Conservation (phyloP, 2,113 vertebrate species). For the Amphilophus citrinellus region DNA sequence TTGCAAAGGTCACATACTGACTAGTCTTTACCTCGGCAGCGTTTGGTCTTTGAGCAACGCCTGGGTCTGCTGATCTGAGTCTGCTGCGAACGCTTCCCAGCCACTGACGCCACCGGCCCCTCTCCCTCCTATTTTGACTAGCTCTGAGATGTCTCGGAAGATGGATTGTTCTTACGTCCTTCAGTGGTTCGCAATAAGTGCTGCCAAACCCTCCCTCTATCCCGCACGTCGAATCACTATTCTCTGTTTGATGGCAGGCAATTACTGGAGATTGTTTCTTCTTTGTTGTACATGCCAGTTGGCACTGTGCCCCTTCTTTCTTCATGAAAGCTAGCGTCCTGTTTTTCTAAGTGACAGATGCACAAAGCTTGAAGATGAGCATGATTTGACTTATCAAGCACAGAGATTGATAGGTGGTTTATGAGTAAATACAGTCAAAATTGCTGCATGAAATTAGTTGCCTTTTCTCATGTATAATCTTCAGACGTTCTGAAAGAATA, state of each 20-base stretch:
- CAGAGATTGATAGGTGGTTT: slow-evolving; percentile 45
- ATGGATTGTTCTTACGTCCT: slow-evolving; percentile 64
- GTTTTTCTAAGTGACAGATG: slow-evolving; percentile 50
- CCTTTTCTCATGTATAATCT: slow-evolving; percentile 27
- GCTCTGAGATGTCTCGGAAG: slow-evolving; percentile 52
- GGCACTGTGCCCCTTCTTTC: slow-evolving; percentile 42
- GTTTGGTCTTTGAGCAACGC: slow-evolving; percentile 31
- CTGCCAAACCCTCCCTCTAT: slow-evolving; percentile 28
- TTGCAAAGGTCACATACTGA: slow-evolving; percentile 62
- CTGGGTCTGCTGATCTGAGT: slow-evolving; percentile 23
- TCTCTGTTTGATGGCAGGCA: slow-evolving; percentile 62
- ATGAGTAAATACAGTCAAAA: slow-evolving; percentile 38
- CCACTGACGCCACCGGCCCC: background rate
- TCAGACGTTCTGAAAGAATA: slow-evolving; percentile 39
- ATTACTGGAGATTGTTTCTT: slow-evolving; percentile 70
- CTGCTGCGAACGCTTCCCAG: background rate
- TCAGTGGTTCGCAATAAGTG: slow-evolving; percentile 56
- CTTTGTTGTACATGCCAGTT: slow-evolving; percentile 51
- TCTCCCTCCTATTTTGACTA: slow-evolving; percentile 52
- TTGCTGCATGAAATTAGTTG: slow-evolving; percentile 26
- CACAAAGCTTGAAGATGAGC: slow-evolving; percentile 40
- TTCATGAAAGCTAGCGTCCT: slow-evolving; percentile 46
- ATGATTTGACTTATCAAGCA: slow-evolving; percentile 25
- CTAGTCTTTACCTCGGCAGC: slow-evolving; percentile 28
- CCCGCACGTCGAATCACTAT: slow-evolving; percentile 50